Evolutionary conservation across 2,797 vertebrate species (phyloP).

Genomic region (Xenops minutus): DNA sequence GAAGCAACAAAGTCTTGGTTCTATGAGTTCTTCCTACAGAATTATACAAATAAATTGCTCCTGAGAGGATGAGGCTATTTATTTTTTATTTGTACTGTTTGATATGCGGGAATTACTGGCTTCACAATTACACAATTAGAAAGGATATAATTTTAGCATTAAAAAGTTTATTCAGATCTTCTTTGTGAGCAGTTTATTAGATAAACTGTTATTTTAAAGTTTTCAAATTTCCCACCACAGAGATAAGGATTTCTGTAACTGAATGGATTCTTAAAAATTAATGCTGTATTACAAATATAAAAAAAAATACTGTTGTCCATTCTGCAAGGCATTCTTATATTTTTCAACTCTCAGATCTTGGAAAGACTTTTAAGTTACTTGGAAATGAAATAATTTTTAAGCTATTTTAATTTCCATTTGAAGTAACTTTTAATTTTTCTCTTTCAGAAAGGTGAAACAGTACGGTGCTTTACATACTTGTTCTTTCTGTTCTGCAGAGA

Average conservation of each 20-base stretch:
- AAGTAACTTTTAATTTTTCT: neutral
- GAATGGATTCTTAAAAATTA: neutral
- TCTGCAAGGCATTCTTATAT: neutral
- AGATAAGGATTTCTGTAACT: neutral
- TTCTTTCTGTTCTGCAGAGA: neutral
- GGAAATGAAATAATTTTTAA: neutral
- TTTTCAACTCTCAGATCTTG: neutral
- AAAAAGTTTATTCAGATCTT: neutral
- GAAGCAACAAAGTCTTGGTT: neutral
- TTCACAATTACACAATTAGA: neutral
- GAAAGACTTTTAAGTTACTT: neutral
- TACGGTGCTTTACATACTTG: rapidly evolving
- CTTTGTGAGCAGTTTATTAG: neutral
- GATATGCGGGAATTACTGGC: neutral
- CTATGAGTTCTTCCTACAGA: neutral
- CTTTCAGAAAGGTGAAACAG: neutral
- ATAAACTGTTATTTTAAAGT: neutral
- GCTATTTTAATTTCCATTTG: neutral
- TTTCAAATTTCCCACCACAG: neutral
- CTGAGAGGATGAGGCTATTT: neutral
- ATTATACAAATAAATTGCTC: neutral
- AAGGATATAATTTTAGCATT: neutral
- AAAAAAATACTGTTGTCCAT: neutral
- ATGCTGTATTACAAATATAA: neutral
- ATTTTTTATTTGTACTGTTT: neutral